phyloP scores from a whole-genome alignment of 2,797 vertebrate genomes.

The Tapera naevia region DNA sequence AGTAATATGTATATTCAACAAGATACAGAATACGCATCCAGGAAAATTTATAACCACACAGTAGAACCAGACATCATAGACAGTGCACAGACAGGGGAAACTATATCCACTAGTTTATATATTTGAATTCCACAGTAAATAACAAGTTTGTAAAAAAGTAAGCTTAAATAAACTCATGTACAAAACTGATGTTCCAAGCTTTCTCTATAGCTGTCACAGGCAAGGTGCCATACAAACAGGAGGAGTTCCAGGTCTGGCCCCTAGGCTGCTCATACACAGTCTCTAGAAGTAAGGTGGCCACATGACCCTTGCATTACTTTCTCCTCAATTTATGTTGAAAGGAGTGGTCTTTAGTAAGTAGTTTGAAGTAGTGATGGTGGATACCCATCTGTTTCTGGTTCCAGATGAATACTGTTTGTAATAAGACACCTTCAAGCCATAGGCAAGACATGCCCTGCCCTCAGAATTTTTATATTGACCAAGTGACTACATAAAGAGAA shows the following conservation, averaged over 20 bases:
- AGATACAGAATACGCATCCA: slow-evolving; percentile 2
- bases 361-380: not conserved
- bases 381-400: not conserved
- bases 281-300: not conserved
- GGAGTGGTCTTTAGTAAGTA: not conserved
- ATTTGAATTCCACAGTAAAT: not conserved
- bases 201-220: not conserved
- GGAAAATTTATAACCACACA: not conserved
- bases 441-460: not conserved
- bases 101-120: not conserved
- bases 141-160: not conserved
- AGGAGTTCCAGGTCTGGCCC: not conserved
- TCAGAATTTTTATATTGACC: not conserved
- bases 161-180: not conserved
- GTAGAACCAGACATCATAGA: not conserved
- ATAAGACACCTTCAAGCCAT: not conserved
- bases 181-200: not conserved
- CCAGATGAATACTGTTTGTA: not conserved
- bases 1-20: not conserved
- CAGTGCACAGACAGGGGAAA: not conserved
- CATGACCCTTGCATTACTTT: not conserved
- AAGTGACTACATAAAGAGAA: not conserved
- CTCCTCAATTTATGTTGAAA: not conserved
- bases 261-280: not conserved
- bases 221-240: not conserved